These are phyloP conservation scores for Rhea americana DNA, from an alignment of 2,113 vertebrate species.

Conservation along the genomic window DNA sequence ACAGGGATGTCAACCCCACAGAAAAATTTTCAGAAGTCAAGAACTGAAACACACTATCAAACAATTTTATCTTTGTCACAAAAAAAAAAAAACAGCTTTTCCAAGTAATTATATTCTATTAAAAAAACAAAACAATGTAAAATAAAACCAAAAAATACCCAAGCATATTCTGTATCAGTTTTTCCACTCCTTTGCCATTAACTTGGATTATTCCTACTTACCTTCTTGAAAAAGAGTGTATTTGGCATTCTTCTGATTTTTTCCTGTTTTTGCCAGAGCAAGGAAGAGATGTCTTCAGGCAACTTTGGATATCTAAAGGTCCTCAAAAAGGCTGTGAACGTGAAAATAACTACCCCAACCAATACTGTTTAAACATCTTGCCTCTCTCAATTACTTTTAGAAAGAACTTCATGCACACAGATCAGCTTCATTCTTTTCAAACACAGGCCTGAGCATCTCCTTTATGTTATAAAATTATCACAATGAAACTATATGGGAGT, in stretches of 20 bases:
- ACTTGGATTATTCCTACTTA: background rate
- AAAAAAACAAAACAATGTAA: background rate
- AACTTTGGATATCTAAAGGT: background rate
- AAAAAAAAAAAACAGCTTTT: background rate
- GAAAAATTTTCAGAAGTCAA: background rate
- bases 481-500: background rate
- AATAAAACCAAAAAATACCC: too few species aligned
- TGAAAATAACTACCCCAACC: background rate
- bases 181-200: background rate
- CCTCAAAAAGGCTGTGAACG: background rate
- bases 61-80: background rate
- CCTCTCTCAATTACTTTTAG: background rate
- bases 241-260: background rate
- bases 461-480: background rate
- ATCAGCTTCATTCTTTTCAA: background rate
- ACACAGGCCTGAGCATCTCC: background rate
- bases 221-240: accelerated
- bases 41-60: background rate
- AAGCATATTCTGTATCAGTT: background rate
- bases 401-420: background rate
- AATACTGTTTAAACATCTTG: background rate
- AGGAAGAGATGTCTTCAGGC: background rate
- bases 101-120: background rate
- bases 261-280: background rate
- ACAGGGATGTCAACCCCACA: background rate